Percentiles rank a stretch among this genome's conserved stretches.
Conservation (phyloP, 2,888 invertebrate genomes). For the Phytoseiulus persimilis region DNA sequence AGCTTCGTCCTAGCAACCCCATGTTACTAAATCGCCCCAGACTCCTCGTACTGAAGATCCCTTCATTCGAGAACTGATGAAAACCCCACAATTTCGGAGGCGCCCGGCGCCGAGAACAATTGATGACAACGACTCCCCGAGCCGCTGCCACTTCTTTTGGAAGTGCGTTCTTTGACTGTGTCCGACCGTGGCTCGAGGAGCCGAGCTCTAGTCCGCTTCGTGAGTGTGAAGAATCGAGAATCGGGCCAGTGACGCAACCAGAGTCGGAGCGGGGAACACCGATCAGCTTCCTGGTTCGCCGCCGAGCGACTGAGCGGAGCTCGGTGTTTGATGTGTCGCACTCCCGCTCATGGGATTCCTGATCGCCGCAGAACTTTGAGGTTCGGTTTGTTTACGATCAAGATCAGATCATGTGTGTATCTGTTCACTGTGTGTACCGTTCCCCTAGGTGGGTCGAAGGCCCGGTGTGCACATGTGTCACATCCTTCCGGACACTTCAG, state of each 20-base stretch:
- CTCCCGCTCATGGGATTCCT: neutral
- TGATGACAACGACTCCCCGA: neutral
- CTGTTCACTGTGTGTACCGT: neutral
- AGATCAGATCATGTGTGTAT: neutral
- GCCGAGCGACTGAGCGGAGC: neutral
- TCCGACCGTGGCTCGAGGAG: too few species aligned
- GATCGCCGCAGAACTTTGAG: neutral
- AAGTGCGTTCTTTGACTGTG: neutral
- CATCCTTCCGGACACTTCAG: neutral
- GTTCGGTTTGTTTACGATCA: neutral
- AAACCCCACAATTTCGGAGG: neutral
- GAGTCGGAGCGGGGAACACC: too few species aligned
- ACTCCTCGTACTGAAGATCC: neutral
- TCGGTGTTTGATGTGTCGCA: neutral
- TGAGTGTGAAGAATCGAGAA: too few species aligned
- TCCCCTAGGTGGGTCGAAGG: neutral
- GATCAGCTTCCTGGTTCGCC: neutral
- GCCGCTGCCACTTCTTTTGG: neutral
- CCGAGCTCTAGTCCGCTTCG: neutral
- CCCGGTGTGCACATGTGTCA: neutral
- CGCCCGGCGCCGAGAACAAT: neutral
- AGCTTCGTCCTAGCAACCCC: neutral
- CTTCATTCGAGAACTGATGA: neutral
- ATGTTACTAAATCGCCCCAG: neutral
- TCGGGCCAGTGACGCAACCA: too few species aligned